Percentiles rank a stretch among this genome's conserved stretches.
These are phyloP conservation scores for Tautogolabrus adspersus DNA, from an alignment of 2,113 vertebrate species.

Conservation along the genomic window DNA sequence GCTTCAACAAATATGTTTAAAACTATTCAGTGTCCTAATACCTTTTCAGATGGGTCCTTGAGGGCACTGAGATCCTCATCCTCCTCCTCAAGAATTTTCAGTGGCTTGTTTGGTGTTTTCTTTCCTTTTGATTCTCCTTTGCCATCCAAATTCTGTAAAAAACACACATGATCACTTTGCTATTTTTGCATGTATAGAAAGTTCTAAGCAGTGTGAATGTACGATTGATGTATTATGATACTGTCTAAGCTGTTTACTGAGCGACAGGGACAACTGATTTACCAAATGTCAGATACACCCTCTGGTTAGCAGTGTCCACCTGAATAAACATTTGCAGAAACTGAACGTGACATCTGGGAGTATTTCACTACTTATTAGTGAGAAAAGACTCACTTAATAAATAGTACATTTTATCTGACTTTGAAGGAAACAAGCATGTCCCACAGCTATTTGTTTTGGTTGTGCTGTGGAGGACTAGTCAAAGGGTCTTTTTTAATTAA, in stretches of 20 bases:
- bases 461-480: no score
- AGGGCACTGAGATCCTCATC: conserved; percentile 93
- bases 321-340: conserved; percentile 9
- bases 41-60: conserved; percentile 97
- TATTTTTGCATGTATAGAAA: not conserved
- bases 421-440: not conserved
- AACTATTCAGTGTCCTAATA: conserved; percentile 62
- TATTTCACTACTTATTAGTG: not conserved
- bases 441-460: no score
- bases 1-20: not conserved
- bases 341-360: not conserved
- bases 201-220: not conserved
- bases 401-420: no score
- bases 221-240: no score
- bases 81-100: conserved; percentile 84
- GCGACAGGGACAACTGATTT: no score
- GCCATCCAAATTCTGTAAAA: conserved; percentile 89
- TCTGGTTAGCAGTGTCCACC: not conserved
- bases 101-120: conserved; percentile 79
- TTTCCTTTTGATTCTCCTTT: conserved; percentile 92
- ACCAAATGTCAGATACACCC: not conserved
- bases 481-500: no score
- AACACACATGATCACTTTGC: not conserved
- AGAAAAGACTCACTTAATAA: not conserved
- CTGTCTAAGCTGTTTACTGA: not conserved